Conservation (phyloP, 2,797 vertebrate species). For the Anguilla pacifica region DNA sequence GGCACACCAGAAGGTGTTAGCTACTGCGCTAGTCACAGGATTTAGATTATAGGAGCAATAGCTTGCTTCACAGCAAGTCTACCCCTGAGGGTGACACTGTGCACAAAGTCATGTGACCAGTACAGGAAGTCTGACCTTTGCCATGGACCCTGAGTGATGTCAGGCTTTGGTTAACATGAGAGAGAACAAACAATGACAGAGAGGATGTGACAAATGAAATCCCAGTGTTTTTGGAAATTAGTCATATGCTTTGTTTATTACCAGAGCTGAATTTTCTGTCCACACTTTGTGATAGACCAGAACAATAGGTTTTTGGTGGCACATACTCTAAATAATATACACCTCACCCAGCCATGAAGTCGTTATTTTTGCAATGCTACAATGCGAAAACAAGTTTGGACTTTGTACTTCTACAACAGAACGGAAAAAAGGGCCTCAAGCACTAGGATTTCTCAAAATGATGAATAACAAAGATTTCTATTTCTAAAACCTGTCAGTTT, state of each 20-base stretch:
- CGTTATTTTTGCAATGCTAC: neutral
- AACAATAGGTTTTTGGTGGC: neutral
- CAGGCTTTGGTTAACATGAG: neutral
- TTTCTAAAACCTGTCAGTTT: neutral
- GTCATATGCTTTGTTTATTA: neutral
- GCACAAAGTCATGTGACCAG: neutral
- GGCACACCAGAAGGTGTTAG: neutral
- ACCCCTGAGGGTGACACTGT: neutral
- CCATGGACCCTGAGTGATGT: neutral
- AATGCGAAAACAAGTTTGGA: neutral
- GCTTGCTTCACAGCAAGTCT: neutral
- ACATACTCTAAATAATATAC: neutral
- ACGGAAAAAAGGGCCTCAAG: neutral
- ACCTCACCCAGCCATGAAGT: neutral
- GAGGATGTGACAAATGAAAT: neutral
- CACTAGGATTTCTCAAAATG: neutral
- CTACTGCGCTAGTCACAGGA: conserved; percentile 13
- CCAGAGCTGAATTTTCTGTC: neutral
- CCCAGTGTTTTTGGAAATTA: neutral
- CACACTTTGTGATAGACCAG: neutral
- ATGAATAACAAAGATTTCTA: neutral
- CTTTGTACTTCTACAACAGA: neutral
- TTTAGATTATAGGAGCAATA: neutral
- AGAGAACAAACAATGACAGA: neutral
- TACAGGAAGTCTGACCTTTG: conserved; percentile 17